phyloP scores from a whole-genome alignment of 1,140 invertebrate species.

The Ceratina australensis region DNA sequence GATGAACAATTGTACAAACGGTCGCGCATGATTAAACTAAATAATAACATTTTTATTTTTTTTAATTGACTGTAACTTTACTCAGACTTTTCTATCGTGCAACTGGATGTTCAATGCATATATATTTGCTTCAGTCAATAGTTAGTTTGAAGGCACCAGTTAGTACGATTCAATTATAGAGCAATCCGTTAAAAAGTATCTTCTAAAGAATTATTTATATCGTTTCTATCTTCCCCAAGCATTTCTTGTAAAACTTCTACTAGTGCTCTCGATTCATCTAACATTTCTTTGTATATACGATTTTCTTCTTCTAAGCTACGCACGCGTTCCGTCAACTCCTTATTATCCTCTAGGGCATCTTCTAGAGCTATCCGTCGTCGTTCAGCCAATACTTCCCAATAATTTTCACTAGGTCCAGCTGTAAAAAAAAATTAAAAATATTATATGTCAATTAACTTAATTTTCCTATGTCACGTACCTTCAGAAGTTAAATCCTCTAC shows the following conservation, averaged over 20 bases:
- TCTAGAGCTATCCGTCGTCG: constrained; percentile 83
- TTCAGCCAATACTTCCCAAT: constrained; percentile 85
- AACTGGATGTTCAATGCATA: not conserved
- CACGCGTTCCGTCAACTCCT: constrained; percentile 75
- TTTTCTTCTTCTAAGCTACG: constrained; percentile 84
- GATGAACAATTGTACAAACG: not conserved
- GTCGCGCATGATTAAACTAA: constrained; percentile 1
- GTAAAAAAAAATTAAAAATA: not conserved
- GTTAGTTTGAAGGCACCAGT: not conserved
- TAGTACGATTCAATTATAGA: not conserved
- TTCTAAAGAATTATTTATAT: constrained; percentile 76
- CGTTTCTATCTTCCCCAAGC: constrained; percentile 73
- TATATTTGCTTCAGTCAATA: constrained; percentile 1
- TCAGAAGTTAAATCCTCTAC: constrained; percentile 83
- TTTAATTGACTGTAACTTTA: not conserved
- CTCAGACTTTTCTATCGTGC: constrained; percentile 13
- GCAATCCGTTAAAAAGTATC: constrained; percentile 65
- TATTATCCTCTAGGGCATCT: constrained; percentile 84
- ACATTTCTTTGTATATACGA: constrained; percentile 82
- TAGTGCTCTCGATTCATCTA: constrained; percentile 83
- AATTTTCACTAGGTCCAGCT: constrained; percentile 83
- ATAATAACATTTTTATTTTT: not conserved
- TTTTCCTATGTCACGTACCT: constrained; percentile 53
- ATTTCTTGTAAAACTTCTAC: constrained; percentile 83
- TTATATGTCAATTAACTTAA: not conserved